These are phyloP conservation scores for Ramazzottius varieornatus DNA, from an alignment of 2,888 invertebrate genomes.

Conservation along the genomic window DNA sequence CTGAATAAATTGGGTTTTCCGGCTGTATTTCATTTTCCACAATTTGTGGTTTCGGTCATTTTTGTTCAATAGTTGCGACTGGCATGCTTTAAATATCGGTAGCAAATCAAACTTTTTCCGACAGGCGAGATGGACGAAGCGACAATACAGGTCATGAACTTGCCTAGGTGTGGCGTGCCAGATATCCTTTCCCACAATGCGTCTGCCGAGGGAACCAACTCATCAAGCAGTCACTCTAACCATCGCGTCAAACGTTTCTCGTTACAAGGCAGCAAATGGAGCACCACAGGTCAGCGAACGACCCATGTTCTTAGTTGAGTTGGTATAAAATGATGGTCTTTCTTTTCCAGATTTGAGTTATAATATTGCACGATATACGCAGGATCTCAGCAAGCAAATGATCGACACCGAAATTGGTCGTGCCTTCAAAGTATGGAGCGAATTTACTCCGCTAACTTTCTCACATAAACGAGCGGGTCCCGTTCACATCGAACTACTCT, in stretches of 20 bases:
- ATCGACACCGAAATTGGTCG: not conserved
- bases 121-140: constrained; percentile 13
- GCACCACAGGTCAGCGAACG: constrained; percentile 3
- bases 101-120: too few species aligned
- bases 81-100: too few species aligned
- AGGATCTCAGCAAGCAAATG: not conserved
- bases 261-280: not conserved
- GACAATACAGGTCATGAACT: constrained; percentile 12
- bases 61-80: too few species aligned
- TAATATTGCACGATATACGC: not conserved
- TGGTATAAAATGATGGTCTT: too few species aligned
- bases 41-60: too few species aligned
- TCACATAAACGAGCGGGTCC: constrained; percentile 6
- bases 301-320: too few species aligned
- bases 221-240: too few species aligned
- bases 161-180: constrained; percentile 14
- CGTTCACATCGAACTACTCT: constrained; percentile 19
- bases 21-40: too few species aligned
- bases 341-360: constrained; percentile 3
- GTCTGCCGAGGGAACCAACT: too few species aligned
- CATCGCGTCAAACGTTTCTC: not conserved
- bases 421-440: constrained; percentile 1
- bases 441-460: not conserved
- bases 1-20: too few species aligned
- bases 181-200: constrained; percentile 9